phyloP scores from a whole-genome alignment of 1,140 invertebrate species.

The Procambarus virginalis region DNA sequence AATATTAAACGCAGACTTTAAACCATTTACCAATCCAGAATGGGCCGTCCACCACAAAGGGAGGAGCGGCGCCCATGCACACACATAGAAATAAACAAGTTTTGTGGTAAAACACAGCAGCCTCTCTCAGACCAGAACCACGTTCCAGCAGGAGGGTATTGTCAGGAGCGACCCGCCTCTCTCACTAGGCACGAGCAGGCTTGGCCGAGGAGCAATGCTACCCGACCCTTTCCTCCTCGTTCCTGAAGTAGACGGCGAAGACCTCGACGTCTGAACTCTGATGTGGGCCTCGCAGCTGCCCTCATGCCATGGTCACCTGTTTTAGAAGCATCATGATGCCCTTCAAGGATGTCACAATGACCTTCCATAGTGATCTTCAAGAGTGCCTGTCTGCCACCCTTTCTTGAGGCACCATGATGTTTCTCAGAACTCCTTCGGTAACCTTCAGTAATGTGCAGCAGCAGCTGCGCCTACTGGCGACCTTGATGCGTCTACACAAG shows the following conservation, averaged over 20 bases:
- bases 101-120: background rate
- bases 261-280: background rate
- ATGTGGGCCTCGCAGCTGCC: background rate
- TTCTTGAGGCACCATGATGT: background rate
- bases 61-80: background rate
- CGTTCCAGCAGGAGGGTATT: background rate
- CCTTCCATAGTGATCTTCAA: background rate
- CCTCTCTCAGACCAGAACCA: background rate
- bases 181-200: too few relatives aligned
- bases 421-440: background rate
- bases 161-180: background rate
- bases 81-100: background rate
- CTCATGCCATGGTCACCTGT: background rate
- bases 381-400: background rate
- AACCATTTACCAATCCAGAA: background rate
- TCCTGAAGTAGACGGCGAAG: background rate
- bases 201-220: background rate
- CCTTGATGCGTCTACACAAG: background rate
- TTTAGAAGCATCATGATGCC: background rate
- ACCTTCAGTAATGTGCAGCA: background rate
- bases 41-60: background rate
- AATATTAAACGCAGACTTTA: background rate
- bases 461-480: background rate
- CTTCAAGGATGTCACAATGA: background rate
- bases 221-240: background rate